Percentiles rank a stretch among this genome's conserved stretches.
These are phyloP conservation scores for Anisognathus igniventris DNA, from an alignment of 2,797 vertebrate species.

Conservation along the genomic window DNA sequence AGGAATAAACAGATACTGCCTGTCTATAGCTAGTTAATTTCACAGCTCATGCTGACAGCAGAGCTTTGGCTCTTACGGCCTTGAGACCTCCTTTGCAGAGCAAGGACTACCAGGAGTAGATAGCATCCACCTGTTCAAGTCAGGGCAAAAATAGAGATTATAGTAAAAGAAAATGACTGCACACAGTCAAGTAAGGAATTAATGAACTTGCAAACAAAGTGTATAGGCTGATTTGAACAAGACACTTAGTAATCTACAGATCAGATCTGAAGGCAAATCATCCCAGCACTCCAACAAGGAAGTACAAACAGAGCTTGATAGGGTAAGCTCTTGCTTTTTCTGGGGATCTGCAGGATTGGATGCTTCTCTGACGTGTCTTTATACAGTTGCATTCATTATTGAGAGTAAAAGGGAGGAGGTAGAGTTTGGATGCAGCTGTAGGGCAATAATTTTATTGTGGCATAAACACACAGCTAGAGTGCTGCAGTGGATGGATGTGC, in stretches of 20 bases:
- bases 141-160: neutral
- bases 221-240: neutral
- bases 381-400: neutral
- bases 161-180: neutral
- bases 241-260: neutral
- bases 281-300: neutral
- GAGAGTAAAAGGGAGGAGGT: neutral
- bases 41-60: neutral
- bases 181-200: neutral
- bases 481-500: neutral
- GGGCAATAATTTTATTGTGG: neutral
- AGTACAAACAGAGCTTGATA: neutral
- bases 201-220: neutral
- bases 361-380: neutral
- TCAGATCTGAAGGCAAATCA: neutral
- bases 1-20: neutral
- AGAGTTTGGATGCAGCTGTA: neutral
- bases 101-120: neutral
- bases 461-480: neutral
- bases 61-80: neutral
- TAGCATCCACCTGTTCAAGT: neutral
- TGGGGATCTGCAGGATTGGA: neutral
- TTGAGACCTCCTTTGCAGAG: neutral
- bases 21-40: neutral
- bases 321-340: neutral